These are phyloP conservation scores for Neodiprion fabricii DNA, from an alignment of 1,140 invertebrate species.

Conservation along the genomic window DNA sequence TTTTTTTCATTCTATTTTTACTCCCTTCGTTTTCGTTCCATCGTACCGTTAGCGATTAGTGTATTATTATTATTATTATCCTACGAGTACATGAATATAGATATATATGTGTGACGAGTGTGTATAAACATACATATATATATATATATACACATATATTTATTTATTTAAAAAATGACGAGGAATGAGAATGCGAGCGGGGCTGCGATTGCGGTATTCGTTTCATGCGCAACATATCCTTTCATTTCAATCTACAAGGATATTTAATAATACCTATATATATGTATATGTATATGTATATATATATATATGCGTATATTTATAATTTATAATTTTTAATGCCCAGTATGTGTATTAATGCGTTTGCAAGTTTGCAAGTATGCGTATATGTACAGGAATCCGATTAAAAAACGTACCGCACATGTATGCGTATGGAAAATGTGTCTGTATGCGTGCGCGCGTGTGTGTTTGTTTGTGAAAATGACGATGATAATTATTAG, in stretches of 20 bases:
- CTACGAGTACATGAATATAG: too few species aligned
- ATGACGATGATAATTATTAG: too few species aligned
- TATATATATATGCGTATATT: slow-evolving; percentile 49
- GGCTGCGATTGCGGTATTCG: too few species aligned
- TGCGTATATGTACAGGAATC: slow-evolving; percentile 22
- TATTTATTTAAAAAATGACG: too few species aligned
- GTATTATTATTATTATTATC: too few species aligned
- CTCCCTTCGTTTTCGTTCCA: slow-evolving; percentile 28
- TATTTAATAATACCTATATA: slow-evolving; percentile 33
- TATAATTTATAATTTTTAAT: slow-evolving; percentile 40
- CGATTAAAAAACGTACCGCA: slow-evolving; percentile 22
- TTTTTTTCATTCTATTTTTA: slow-evolving; percentile 17
- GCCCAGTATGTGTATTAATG: slow-evolving; percentile 1
- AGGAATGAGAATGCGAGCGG: too few species aligned
- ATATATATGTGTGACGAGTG: too few species aligned
- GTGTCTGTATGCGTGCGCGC: neutral
- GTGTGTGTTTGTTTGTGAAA: too few species aligned
- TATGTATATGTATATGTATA: slow-evolving; percentile 37
- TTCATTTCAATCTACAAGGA: too few species aligned
- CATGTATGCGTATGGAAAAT: slow-evolving; percentile 24
- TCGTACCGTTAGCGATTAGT: slow-evolving; percentile 11
- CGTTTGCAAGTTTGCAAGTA: slow-evolving; percentile 13
- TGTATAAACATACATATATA: too few species aligned
- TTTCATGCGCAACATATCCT: too few species aligned
- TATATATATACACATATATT: too few species aligned